Conservation (phyloP, 2,797 vertebrate genomes). For the Tragelaphus eurycerus region DNA sequence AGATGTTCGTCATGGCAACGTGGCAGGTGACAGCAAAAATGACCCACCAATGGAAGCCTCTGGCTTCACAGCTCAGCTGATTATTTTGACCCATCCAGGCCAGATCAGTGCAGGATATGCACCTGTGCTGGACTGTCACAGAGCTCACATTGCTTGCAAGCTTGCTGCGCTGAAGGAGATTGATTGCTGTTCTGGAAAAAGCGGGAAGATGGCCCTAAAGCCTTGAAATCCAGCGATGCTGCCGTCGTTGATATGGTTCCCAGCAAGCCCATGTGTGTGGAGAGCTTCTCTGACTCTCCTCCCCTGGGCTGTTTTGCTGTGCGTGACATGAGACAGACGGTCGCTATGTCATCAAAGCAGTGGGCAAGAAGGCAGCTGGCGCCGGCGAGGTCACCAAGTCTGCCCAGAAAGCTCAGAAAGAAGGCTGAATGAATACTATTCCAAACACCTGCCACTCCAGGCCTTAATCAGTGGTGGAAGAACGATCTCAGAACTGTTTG, state of each 20-base stretch:
- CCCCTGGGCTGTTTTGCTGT: fast-evolving
- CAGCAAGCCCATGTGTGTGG: fast-evolving
- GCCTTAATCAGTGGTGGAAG: background rate
- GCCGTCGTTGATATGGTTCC: conserved; percentile 94
- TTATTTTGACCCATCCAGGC: background rate
- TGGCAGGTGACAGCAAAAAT: background rate
- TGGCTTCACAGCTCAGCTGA: background rate
- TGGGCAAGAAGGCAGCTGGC: background rate
- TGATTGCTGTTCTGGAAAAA: conserved; percentile 81
- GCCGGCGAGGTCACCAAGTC: conserved; percentile 33
- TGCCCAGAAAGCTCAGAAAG: conserved; percentile 92
- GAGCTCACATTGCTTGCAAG: background rate
- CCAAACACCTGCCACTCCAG: background rate
- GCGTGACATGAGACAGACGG: fast-evolving
- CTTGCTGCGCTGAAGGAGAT: background rate
- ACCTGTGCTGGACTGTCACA: background rate
- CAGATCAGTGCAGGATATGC: background rate
- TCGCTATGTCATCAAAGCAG: background rate
- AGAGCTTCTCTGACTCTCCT: background rate
- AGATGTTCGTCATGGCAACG: background rate
- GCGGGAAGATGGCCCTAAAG: conserved; percentile 94
- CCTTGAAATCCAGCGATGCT: conserved; percentile 93
- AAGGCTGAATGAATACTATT: conserved; percentile 95
- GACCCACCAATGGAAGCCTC: background rate
- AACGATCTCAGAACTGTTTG: background rate